Base-by-base conservation (phyloP, 2,113 vertebrate species). In the Silurus asotus region DNA sequence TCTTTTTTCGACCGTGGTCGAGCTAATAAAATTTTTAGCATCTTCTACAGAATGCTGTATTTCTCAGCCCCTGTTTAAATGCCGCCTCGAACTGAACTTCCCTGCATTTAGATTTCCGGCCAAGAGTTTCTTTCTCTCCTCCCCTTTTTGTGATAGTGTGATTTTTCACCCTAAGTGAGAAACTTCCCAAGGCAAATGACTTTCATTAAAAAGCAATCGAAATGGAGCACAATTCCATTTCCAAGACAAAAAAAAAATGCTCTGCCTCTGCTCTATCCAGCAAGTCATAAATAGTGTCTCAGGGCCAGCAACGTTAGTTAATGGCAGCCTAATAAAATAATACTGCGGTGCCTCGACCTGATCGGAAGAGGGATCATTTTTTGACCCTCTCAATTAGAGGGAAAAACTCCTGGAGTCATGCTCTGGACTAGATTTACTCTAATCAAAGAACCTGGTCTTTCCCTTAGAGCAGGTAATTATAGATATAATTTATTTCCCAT, bases 181-280 rank as follows among this genome's bases (percentile, higher is more conserved):
- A 88, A 86, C 78, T 83, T 84, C 84, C 83, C 48, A 45, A 86
- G 89, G 87, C 86, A 69, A 81, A 90, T 86, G 67, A 82, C 69
- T 87, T 87, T 87, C 84, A 86, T 89, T 88, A 87, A 87, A 91
- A 87, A 86, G 88, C 86, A 84, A 87, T 89, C 51, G 74, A 88
- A 82, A 64, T 69, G 64, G 59, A 81, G 70, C 53, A 58, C 56
- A 62, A 55, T 83, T 88, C 84, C 76, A 84, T 61, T 86, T 67
- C 28, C 28, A n/a, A n/a, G 82, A 62, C 74, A 11, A 67, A 49
- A 56, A 74, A 59, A 75, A 81, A 77, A 55, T 76, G n/a, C 53
- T 28, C 45, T 51, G 78, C 28, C 69, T 82, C 70, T 74, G 19
- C 45, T 58, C 62, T 48, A 81, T 81, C 76, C 56, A 80, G 76